phyloP scores from a whole-genome alignment of 2,888 invertebrate genomes.

The Netelia inedita region DNA sequence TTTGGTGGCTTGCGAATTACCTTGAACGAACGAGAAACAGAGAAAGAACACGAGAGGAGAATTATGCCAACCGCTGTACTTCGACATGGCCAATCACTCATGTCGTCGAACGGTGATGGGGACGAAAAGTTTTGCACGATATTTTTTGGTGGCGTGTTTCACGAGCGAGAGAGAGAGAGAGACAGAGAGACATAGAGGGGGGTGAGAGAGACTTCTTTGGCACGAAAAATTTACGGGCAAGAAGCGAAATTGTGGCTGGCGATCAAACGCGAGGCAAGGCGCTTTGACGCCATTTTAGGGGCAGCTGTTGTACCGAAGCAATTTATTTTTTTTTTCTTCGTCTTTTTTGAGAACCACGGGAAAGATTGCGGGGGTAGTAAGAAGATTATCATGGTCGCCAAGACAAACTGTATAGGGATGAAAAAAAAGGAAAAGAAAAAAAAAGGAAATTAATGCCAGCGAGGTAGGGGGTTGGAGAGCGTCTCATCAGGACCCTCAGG shows the following conservation, averaged over 20 bases:
- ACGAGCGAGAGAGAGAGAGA: not conserved
- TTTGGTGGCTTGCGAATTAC: conserved; percentile 20
- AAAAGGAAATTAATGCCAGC: not conserved
- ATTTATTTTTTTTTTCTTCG: too few species aligned
- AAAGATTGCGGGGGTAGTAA: too few species aligned
- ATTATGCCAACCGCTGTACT: conserved; percentile 27
- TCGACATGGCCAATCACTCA: conserved; percentile 5
- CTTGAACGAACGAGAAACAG: conserved; percentile 16
- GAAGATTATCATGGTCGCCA: not conserved
- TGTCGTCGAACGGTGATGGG: conserved; percentile 6
- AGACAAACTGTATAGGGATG: not conserved
- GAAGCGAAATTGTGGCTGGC: too few species aligned
- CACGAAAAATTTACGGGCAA: too few species aligned
- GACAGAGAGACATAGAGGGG: not conserved
- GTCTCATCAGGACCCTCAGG: not conserved
- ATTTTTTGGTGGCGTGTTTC: not conserved
- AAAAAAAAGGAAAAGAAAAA: not conserved
- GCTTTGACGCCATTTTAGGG: too few species aligned
- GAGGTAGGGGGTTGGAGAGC: not conserved
- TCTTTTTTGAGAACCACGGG: too few species aligned
- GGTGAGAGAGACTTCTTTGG: too few species aligned
- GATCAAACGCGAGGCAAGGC: too few species aligned
- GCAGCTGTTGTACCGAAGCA: too few species aligned
- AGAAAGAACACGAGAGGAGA: not conserved
- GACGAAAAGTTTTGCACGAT: conserved; percentile 27